Evolutionary conservation across 2,113 vertebrate species (phyloP), one percentile per base, ranked within the genome.

Genomic region (Cyanoderma ruficeps): DNA sequence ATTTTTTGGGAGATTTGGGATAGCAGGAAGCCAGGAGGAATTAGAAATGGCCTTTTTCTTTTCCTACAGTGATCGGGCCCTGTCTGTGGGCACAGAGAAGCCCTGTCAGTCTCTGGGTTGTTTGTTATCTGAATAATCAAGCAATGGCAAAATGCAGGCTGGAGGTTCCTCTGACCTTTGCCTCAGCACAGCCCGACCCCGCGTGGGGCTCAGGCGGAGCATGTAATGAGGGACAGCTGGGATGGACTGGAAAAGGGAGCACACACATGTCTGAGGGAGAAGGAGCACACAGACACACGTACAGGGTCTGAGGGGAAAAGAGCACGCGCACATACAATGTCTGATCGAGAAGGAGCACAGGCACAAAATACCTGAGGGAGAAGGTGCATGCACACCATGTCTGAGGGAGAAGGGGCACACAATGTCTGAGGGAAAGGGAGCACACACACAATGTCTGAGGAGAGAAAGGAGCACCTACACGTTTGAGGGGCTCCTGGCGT

Each of bases 221-320:
- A 85, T 96, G 93, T 97, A 97, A 97, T 89, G 93, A 97, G 93
- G 24, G 60, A 64, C 97, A 97, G 95, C 96, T 97, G 97, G 20
- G 71, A 52, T 67, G 57, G 96, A 41, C 37, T 71, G 74, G 79
- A n/a, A 46, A 86, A 86, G 27, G 75, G 44, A 93, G 69, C 30
- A 46, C 82, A 15, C 88, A 37, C 30, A 30, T n/a, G 13, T 21
- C n/a, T 46, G 42, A 27, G 52, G 17, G 42, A 37, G 4, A 60
- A 5, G n/a, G 41, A 46, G 8, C 70, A 44, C 24, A 28, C 15
- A 37, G 37, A 33, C 52, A 33, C 59, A 61, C 18, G 13, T 21
- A 27, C 21, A 4, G 5, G 27, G 30, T 27, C 35, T 42, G 22
- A 39, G 23, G 13, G 35, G 8, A 7, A 33, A 21, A 16, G 22